Evolutionary conservation across 2,113 vertebrate species (phyloP).

Genomic region (Rousettus leschenaultii): DNA sequence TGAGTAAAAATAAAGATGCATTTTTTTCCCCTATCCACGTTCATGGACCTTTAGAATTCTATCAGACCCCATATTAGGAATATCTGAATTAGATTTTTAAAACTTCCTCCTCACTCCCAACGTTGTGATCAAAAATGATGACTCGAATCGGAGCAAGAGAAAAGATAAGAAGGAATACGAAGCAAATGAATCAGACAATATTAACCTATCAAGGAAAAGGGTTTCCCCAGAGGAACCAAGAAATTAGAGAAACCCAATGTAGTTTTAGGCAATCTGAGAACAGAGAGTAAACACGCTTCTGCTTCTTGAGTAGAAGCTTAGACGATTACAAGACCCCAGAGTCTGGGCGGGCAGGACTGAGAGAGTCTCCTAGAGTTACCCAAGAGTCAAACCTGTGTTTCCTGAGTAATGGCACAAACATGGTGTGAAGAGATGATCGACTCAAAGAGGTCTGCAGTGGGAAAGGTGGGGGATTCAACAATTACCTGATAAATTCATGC

Average conservation of each 20-base stretch:
- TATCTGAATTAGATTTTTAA: background rate
- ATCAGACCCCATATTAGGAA: background rate
- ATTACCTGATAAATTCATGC: background rate
- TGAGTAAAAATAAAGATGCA: background rate
- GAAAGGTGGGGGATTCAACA: background rate
- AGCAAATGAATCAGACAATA: background rate
- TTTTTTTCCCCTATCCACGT: background rate
- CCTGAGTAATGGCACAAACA: fast-evolving
- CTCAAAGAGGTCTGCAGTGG: background rate
- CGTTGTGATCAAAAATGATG: background rate
- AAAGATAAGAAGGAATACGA: background rate
- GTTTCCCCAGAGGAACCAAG: background rate
- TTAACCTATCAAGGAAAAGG: background rate
- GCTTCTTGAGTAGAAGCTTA: background rate
- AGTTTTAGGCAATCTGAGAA: background rate
- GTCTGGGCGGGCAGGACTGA: background rate
- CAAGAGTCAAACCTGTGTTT: background rate
- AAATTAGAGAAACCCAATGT: background rate
- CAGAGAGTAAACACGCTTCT: background rate
- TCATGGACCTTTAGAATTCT: background rate
- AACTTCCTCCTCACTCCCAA: background rate
- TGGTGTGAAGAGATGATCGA: background rate
- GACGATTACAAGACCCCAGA: background rate
- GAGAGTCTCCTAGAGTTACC: background rate
- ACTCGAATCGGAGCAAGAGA: background rate